Percentiles rank a stretch among this genome's conserved stretches.
phyloP scores from a whole-genome alignment of 2,113 vertebrate species.

The Urocitellus parryii region DNA sequence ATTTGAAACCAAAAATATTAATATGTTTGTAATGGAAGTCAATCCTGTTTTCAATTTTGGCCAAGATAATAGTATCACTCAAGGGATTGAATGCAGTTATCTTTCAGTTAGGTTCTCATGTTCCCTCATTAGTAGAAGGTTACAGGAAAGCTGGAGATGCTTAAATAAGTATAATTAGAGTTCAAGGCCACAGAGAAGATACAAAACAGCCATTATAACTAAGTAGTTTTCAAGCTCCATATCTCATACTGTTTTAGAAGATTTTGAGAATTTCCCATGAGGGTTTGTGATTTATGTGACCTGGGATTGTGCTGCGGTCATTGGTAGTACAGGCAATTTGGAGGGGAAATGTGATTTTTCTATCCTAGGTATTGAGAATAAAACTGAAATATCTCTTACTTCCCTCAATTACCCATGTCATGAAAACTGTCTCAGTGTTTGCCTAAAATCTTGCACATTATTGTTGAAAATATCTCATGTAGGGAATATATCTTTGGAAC shows the following conservation, averaged over 20 bases:
- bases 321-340: background rate
- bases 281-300: background rate
- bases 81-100: background rate
- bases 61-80: background rate
- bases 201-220: background rate
- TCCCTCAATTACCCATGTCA: background rate
- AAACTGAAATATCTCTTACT: conserved; percentile 6
- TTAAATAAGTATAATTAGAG: conserved; percentile 1
- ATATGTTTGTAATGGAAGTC: background rate
- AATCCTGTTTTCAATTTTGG: conserved; percentile 13
- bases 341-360: background rate
- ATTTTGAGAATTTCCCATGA: background rate
- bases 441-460: conserved; percentile 48
- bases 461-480: background rate
- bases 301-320: background rate
- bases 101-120: background rate
- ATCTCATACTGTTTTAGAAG: conserved; percentile 7
- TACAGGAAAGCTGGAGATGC: background rate
- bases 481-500: conserved; percentile 13
- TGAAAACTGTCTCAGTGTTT: background rate
- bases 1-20: background rate
- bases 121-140: background rate
- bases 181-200: background rate
- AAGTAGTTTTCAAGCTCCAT: background rate
- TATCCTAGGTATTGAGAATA: background rate